phyloP scores from a whole-genome alignment of 2,113 vertebrate genomes.

The Trichechus manatus region DNA sequence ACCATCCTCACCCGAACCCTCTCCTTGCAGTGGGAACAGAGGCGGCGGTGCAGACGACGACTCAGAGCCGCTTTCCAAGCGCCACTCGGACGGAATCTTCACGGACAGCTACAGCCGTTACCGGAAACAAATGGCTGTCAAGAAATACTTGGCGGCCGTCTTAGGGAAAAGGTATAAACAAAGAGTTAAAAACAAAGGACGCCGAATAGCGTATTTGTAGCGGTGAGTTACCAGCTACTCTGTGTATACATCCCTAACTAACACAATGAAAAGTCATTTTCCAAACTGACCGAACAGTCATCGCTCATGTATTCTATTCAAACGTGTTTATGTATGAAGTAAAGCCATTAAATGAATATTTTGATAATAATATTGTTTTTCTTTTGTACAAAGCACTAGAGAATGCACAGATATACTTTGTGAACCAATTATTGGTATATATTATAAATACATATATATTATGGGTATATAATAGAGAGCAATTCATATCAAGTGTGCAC shows the following conservation, averaged over 20 bases:
- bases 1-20: conserved; percentile 54
- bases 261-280: conserved; percentile 93
- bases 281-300: conserved; percentile 95
- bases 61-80: conserved; percentile 95
- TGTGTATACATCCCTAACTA: conserved; percentile 87
- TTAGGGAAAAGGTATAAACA: conserved; percentile 99
- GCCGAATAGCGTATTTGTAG: conserved; percentile 98
- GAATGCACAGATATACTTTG: conserved; percentile 96
- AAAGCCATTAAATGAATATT: conserved; percentile 99
- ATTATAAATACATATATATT: conserved; percentile 92
- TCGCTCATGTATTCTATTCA: conserved; percentile 95
- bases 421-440: conserved; percentile 95
- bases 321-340: conserved; percentile 99
- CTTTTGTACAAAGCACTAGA: conserved; percentile 99
- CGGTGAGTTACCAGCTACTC: conserved; percentile 78
- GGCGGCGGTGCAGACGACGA: conserved; percentile 92
- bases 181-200: conserved; percentile 99
- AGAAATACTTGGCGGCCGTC: conserved; percentile 99
- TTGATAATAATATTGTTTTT: conserved; percentile 99
- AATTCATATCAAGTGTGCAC: conserved; percentile 90
- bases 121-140: conserved; percentile 99
- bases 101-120: conserved; percentile 99
- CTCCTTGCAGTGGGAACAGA: conserved; percentile 78
- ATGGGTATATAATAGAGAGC: conserved; percentile 89
- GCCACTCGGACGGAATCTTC: conserved; percentile 99